These are phyloP conservation scores for Teleogryllus oceanicus DNA, from an alignment of 2,888 invertebrate species.

Conservation along the genomic window DNA sequence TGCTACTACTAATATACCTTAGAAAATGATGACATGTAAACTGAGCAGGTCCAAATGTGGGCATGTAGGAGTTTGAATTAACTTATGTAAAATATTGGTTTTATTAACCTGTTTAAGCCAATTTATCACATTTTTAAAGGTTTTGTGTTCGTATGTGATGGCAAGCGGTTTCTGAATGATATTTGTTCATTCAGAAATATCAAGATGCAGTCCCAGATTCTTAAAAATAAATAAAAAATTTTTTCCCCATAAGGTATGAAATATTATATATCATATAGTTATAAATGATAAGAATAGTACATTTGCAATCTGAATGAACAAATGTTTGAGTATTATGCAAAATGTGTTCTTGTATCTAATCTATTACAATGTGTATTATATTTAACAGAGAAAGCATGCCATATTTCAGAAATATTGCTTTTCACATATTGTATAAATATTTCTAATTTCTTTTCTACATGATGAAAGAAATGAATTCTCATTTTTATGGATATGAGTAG, in stretches of 20 bases:
- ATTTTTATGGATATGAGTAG: background rate
- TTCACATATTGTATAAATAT: background rate
- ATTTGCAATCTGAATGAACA: no score
- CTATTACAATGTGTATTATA: no score
- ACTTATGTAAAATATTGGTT: background rate
- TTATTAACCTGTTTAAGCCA: no score
- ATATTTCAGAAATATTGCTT: constrained; percentile 1
- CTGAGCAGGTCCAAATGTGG: constrained; percentile 11
- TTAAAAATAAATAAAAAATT: no score
- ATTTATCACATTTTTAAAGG: background rate
- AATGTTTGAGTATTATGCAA: no score
- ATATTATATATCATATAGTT: no score
- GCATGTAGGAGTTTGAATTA: background rate
- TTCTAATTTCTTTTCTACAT: background rate
- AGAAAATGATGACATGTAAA: background rate
- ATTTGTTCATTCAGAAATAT: constrained; percentile 11
- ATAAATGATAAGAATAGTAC: no score
- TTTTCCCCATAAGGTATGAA: no score
- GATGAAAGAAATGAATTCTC: background rate
- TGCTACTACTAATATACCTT: background rate
- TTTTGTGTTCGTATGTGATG: background rate
- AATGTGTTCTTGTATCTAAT: no score
- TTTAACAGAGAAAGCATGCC: constrained; percentile 2
- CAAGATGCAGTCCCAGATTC: no score
- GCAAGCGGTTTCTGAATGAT: background rate